Percentiles rank a stretch among this genome's conserved stretches.
Evolutionary conservation across 2,888 invertebrate species (phyloP).

Genomic region (Athripsodes cinereus): DNA sequence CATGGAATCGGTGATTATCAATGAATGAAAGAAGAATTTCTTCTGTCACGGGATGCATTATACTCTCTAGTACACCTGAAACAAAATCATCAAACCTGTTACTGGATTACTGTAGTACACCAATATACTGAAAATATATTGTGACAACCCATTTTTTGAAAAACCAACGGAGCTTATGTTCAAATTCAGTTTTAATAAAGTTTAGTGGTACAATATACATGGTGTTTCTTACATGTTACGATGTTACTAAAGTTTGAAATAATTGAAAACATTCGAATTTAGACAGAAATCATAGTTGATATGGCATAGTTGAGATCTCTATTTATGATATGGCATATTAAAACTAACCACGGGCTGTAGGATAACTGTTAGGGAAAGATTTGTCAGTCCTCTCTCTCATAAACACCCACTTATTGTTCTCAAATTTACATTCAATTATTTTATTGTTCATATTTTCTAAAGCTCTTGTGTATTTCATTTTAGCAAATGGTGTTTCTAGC

Average conservation of each 20-base stretch:
- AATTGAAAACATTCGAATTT: no score
- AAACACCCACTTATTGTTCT: conserved; percentile 79
- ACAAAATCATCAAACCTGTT: conserved; percentile 30
- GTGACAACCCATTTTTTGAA: no score
- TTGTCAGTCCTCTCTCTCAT: conserved; percentile 97
- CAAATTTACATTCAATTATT: conserved; percentile 91
- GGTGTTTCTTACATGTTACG: no score
- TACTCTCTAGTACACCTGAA: conserved; percentile 78
- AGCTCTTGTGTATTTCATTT: conserved; percentile 74
- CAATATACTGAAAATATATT: no score
- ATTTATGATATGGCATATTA: no score
- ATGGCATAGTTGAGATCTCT: no score
- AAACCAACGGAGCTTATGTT: no score
- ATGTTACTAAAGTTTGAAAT: no score
- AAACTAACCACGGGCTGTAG: conserved; percentile 69
- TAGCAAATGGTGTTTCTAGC: conserved; percentile 57
- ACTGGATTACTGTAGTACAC: no score
- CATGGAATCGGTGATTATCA: conserved; percentile 55
- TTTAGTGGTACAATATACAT: no score
- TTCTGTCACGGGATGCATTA: conserved; percentile 78
- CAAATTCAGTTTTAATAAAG: no score
- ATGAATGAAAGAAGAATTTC: conserved; percentile 72
- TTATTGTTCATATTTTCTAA: conserved; percentile 79
- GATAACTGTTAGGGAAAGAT: conserved; percentile 85
- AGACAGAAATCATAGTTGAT: no score